Conservation (phyloP, 2,888 invertebrate species). For the Ichneumoninae sp. region DNA sequence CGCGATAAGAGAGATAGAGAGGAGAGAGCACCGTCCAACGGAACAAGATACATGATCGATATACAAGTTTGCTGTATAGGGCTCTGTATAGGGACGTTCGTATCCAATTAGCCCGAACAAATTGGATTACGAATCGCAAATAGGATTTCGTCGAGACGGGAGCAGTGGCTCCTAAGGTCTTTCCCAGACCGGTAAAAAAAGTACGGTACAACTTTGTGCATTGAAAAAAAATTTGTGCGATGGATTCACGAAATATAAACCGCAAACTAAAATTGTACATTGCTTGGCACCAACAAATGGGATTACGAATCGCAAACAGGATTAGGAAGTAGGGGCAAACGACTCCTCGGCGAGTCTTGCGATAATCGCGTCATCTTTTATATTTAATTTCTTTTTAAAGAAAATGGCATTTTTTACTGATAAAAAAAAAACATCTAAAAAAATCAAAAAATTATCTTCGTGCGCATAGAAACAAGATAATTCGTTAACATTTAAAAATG, state of each 20-base stretch:
- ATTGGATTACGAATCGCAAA: conserved; percentile 65
- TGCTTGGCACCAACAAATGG: no score
- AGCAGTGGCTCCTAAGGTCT: conserved; percentile 30
- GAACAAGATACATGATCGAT: conserved; percentile 59
- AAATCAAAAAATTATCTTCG: not conserved
- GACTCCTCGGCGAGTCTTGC: no score
- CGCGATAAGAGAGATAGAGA: conserved; percentile 50
- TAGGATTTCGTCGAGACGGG: conserved; percentile 65
- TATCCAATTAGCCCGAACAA: conserved; percentile 63
- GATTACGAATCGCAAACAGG: no score
- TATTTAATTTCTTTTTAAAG: no score
- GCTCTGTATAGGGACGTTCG: conserved; percentile 20
- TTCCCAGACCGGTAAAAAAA: conserved; percentile 29
- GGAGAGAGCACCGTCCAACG: conserved; percentile 14
- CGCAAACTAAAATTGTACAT: not conserved
- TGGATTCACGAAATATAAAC: not conserved
- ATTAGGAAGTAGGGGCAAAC: no score
- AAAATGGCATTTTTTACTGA: not conserved
- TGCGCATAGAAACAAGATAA: no score
- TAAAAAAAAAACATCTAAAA: not conserved
- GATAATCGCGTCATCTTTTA: no score
- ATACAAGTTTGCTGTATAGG: conserved; percentile 10
- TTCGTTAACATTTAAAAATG: not conserved
- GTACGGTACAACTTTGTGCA: not conserved
- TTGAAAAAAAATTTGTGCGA: not conserved